Evolutionary conservation across 1,140 invertebrate species (phyloP).

Genomic region (Telenomus remus): DNA sequence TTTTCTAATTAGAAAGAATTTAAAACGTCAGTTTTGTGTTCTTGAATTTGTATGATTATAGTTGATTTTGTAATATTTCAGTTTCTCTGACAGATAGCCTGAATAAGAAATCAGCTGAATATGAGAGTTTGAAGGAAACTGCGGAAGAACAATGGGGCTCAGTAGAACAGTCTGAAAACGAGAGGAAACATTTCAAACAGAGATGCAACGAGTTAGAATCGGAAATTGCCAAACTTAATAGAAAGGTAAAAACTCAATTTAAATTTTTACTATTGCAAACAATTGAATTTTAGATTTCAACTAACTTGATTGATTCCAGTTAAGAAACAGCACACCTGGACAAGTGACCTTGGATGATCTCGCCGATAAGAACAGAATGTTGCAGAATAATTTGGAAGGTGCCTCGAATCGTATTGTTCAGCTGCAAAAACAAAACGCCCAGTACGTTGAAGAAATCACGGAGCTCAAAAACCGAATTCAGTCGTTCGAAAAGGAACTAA

Average conservation of each 20-base stretch:
- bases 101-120: too few species aligned
- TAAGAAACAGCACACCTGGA: conserved; percentile 63
- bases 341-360: conserved; percentile 49
- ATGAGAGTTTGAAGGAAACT: neutral
- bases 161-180: conserved; percentile 5
- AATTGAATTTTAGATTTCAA: neutral
- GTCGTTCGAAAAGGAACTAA: conserved; percentile 55
- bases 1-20: neutral
- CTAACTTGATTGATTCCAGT: conserved; percentile 18
- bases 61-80: too few species aligned
- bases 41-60: too few species aligned
- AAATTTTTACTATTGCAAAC: neutral
- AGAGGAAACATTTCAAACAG: conserved; percentile 43
- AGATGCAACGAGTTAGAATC: conserved; percentile 53
- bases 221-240: conserved; percentile 45
- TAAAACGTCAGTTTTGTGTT: too few species aligned
- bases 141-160: conserved; percentile 8
- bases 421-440: conserved; percentile 62
- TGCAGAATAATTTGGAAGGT: conserved; percentile 67
- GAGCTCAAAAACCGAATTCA: conserved; percentile 44
- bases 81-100: too few species aligned
- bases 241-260: conserved; percentile 41
- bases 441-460: conserved; percentile 58
- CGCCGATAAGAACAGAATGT: conserved; percentile 60
- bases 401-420: conserved; percentile 66